phyloP scores from a whole-genome alignment of 2,113 vertebrate genomes.

The Toxostoma redivivum region DNA sequence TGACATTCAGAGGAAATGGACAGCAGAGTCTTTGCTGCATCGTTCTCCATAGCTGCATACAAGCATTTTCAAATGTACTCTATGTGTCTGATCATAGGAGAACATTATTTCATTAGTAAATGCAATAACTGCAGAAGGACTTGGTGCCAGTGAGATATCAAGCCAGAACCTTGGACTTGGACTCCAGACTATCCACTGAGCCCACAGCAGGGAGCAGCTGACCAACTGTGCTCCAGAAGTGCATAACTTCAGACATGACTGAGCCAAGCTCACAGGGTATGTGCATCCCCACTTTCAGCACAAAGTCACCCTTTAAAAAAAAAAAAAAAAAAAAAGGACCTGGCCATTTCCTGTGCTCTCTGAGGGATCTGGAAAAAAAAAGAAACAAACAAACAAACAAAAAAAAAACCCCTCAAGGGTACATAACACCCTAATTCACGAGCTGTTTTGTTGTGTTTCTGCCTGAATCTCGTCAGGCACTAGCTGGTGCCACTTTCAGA shows the following conservation, averaged over 20 bases:
- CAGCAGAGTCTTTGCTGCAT: neutral
- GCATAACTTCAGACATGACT: neutral
- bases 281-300: neutral
- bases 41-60: neutral
- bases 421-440: neutral
- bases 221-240: neutral
- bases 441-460: conserved; percentile 18
- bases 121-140: neutral
- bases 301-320: neutral
- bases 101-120: neutral
- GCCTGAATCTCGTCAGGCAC: conserved; percentile 7
- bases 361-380: neutral
- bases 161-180: neutral
- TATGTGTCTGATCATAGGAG: neutral
- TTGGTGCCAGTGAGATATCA: neutral
- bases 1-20: neutral
- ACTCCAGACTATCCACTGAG: neutral
- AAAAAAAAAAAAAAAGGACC: neutral
- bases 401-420: neutral
- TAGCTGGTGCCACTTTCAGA: conserved; percentile 12
- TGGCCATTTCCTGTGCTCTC: neutral
- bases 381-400: neutral
- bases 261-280: neutral
- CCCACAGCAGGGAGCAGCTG: neutral
- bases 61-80: neutral